Percentiles rank a stretch among this genome's conserved stretches.
These are phyloP conservation scores for Anoplius nigerrimus DNA, from an alignment of 2,888 invertebrate genomes.

Conservation along the genomic window DNA sequence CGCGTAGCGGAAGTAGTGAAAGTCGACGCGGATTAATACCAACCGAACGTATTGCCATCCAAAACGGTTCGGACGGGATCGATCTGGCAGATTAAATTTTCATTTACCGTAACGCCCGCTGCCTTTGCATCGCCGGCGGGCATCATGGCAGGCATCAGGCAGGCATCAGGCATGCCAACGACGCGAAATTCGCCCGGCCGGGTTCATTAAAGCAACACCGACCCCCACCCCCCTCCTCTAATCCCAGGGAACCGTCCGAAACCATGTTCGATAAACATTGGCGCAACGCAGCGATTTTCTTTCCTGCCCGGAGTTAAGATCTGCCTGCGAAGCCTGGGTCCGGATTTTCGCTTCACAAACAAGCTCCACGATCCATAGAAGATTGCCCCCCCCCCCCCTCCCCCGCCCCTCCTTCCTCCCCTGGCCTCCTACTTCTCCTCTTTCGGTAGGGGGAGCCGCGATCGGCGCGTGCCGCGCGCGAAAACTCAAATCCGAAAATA, in stretches of 20 bases:
- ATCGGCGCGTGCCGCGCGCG: conserved; percentile 42
- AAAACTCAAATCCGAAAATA: conserved; percentile 52
- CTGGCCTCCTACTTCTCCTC: no score
- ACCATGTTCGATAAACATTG: conserved; percentile 71
- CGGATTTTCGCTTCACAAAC: conserved; percentile 55
- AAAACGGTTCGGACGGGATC: conserved; percentile 51
- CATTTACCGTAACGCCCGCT: conserved; percentile 50
- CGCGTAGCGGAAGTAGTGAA: conserved; percentile 29
- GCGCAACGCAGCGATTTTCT: conserved; percentile 62
- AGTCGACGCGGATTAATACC: conserved; percentile 51
- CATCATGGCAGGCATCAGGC: conserved; percentile 45
- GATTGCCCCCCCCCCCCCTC: background rate
- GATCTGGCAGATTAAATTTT: conserved; percentile 59
- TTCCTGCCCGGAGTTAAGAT: conserved; percentile 52
- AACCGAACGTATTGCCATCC: conserved; percentile 44
- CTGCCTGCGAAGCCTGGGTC: conserved; percentile 19
- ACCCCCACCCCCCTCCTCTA: conserved; percentile 60
- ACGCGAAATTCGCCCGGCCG: conserved; percentile 32
- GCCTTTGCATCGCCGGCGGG: conserved; percentile 47
- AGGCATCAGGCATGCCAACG: no score
- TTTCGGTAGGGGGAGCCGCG: no score
- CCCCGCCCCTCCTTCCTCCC: no score
- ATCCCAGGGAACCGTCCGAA: conserved; percentile 65
- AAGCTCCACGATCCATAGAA: conserved; percentile 20
- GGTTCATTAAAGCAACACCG: conserved; percentile 66